Evolutionary conservation across 2,113 vertebrate species (phyloP).

Genomic region (Phoenicopterus ruber): DNA sequence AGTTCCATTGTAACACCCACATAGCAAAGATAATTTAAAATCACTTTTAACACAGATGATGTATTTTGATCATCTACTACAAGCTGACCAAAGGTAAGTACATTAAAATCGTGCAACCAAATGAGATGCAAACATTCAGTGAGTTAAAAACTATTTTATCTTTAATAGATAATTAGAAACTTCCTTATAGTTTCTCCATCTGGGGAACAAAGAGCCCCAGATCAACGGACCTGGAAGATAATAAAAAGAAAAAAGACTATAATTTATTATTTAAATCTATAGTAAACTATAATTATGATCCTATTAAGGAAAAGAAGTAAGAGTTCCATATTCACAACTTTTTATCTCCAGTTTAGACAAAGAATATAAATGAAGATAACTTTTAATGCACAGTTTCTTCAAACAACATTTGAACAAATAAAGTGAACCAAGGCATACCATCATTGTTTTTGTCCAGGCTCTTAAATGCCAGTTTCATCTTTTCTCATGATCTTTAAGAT

Average conservation of each 20-base stretch:
- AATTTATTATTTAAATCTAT: background rate
- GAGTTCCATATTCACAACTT: background rate
- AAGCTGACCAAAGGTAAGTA: background rate
- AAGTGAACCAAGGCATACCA: slow-evolving; percentile 72
- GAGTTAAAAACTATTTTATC: background rate
- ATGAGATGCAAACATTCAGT: background rate
- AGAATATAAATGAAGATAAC: background rate
- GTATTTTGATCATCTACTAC: background rate
- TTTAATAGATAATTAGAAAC: background rate
- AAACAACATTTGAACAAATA: background rate
- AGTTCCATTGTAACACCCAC: background rate
- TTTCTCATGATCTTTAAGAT: slow-evolving; percentile 96
- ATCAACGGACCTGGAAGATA: background rate
- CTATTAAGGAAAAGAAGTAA: background rate
- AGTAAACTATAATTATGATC: background rate
- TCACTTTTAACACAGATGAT: background rate
- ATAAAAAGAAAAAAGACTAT: background rate
- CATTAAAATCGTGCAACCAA: background rate
- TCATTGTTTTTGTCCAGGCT: slow-evolving; percentile 95
- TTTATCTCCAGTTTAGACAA: background rate
- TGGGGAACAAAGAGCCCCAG: background rate
- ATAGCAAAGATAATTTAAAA: background rate
- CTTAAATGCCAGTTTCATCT: slow-evolving; percentile 92
- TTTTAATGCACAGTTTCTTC: background rate
- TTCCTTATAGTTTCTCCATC: background rate